Percentiles rank a stretch among this genome's conserved stretches.
These are phyloP conservation scores for Progne subis DNA, from an alignment of 2,113 vertebrate genomes.

Conservation along the genomic window DNA sequence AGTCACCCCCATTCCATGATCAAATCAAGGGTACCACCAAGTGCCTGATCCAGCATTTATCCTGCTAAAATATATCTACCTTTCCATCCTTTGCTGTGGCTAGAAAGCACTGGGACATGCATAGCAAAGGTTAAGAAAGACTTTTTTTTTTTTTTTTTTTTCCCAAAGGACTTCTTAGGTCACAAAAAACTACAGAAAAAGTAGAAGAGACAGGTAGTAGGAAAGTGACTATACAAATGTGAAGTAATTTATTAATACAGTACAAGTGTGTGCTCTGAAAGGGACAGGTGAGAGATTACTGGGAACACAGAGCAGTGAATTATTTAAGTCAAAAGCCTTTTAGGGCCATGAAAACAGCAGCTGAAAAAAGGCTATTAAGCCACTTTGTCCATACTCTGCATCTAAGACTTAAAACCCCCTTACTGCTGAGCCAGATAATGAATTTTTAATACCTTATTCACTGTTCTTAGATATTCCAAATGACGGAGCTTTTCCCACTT, in stretches of 20 bases:
- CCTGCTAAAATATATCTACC: neutral
- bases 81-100: neutral
- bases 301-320: conserved; percentile 16
- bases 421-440: neutral
- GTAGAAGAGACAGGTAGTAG: neutral
- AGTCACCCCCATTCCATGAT: neutral
- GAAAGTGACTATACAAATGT: neutral
- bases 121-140: neutral
- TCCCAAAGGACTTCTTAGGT: neutral
- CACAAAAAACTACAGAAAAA: neutral
- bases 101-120: neutral
- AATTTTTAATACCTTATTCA: conserved; percentile 25
- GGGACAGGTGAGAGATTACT: neutral
- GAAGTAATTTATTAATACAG: neutral
- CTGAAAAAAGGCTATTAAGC: neutral
- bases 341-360: neutral
- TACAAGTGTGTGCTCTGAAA: neutral
- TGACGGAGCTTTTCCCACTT: neutral
- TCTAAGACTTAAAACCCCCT: neutral
- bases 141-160: neutral
- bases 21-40: neutral
- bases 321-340: conserved; percentile 33
- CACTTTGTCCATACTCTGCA: neutral
- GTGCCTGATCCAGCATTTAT: neutral
- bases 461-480: neutral